phyloP scores from a whole-genome alignment of 2,797 vertebrate genomes.

The Varecia variegata region DNA sequence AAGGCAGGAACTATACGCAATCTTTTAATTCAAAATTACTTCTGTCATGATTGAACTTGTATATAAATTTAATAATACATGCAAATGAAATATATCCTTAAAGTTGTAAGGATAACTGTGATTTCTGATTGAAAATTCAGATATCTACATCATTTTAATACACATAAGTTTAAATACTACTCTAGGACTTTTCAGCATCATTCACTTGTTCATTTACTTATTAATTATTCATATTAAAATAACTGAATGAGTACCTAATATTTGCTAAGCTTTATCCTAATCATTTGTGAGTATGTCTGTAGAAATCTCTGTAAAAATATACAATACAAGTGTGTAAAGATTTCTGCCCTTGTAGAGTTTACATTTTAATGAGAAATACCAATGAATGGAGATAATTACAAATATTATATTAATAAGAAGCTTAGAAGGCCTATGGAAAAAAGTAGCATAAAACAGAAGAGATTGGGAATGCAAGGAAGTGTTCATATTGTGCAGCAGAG shows the following conservation, averaged over 20 bases:
- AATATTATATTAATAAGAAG: not conserved
- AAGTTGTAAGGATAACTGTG: not conserved
- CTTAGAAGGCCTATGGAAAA: not conserved
- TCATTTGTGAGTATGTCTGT: not conserved
- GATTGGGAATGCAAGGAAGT: too few species aligned
- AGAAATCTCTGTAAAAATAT: not conserved
- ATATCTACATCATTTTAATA: not conserved
- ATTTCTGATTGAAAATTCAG: slow-evolving; percentile 4
- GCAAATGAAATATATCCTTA: not conserved
- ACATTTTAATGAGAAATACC: not conserved
- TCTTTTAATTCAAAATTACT: not conserved
- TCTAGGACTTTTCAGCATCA: not conserved
- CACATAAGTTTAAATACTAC: not conserved
- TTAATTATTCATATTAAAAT: not conserved
- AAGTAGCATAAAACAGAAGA: not conserved
- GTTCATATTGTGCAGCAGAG: too few species aligned
- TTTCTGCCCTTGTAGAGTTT: not conserved
- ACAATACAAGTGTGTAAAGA: not conserved
- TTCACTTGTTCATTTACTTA: not conserved
- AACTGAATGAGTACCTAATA: not conserved
- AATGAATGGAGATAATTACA: not conserved
- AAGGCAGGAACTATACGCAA: not conserved
- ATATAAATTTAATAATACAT: not conserved
- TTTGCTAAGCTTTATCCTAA: not conserved
- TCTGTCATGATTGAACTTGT: not conserved